phyloP scores from a whole-genome alignment of 1,140 invertebrate genomes.

The Diplogasteroides magnus region DNA sequence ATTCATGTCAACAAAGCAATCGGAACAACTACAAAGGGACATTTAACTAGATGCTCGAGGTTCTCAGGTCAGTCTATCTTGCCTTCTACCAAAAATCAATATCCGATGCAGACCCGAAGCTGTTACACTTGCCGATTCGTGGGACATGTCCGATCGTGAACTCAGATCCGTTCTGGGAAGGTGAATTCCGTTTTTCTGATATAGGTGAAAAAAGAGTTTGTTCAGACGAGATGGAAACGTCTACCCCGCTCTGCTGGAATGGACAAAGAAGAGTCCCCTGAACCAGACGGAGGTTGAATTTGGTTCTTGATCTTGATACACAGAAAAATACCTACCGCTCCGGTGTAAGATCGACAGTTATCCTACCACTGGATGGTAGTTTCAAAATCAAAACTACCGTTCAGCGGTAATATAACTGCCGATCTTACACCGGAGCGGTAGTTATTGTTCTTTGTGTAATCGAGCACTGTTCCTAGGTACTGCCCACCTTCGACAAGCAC shows the following conservation, averaged over 20 bases:
- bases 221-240: slow-evolving; percentile 87
- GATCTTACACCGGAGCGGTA: background rate
- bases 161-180: slow-evolving; percentile 71
- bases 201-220: too few species aligned
- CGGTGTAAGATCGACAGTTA: too few species aligned
- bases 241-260: slow-evolving; percentile 77
- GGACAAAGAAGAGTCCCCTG: slow-evolving; percentile 76
- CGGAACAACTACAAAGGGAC: slow-evolving; percentile 28
- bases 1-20: slow-evolving; percentile 31
- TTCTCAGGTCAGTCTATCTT: background rate
- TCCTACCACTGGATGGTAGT: too few species aligned
- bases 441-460: background rate
- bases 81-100: background rate
- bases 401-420: too few species aligned
- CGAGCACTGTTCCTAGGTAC: slow-evolving; percentile 2
- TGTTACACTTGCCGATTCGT: slow-evolving; percentile 80
- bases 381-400: too few species aligned
- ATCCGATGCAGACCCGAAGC: slow-evolving; percentile 67
- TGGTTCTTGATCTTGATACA: background rate
- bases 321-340: background rate
- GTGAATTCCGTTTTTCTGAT: too few species aligned
- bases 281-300: slow-evolving; percentile 65
- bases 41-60: slow-evolving; percentile 24
- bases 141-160: slow-evolving; percentile 77
- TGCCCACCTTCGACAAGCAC: slow-evolving; percentile 30